phyloP scores from a whole-genome alignment of 2,797 vertebrate genomes.

The Peromyscus eremicus region DNA sequence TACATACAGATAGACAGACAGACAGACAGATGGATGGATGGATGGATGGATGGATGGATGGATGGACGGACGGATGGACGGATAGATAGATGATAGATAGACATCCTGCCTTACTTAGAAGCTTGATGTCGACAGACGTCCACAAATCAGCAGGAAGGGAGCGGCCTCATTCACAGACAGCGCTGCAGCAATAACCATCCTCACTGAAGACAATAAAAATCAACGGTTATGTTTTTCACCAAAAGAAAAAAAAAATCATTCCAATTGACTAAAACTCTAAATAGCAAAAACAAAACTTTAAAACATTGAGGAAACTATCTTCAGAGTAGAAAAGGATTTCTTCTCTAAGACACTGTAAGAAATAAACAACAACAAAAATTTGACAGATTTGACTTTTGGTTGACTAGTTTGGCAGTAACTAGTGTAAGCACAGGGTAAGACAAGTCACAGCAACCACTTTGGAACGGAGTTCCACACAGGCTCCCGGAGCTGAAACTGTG shows the following conservation, averaged over 20 bases:
- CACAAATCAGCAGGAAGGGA: neutral
- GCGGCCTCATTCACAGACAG: neutral
- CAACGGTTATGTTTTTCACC: slow-evolving; percentile 1
- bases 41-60: neutral
- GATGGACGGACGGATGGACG: neutral
- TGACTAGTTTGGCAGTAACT: slow-evolving; percentile 64
- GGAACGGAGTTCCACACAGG: slow-evolving; percentile 20
- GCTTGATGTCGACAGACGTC: neutral
- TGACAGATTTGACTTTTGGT: slow-evolving; percentile 59
- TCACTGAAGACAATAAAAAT: slow-evolving; percentile 2
- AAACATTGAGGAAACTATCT: slow-evolving; percentile 38
- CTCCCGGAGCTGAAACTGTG: neutral
- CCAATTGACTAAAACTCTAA: slow-evolving; percentile 43
- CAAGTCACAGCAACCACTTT: slow-evolving; percentile 57
- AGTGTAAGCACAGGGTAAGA: slow-evolving; percentile 33
- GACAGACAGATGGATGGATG: neutral
- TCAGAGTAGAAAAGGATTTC: slow-evolving; percentile 48
- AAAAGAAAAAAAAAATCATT: slow-evolving; percentile 24
- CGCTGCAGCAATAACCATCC: neutral
- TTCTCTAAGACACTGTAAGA: slow-evolving; percentile 25
- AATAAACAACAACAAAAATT: slow-evolving; percentile 42
- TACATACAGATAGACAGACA: neutral
- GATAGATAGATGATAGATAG: neutral
- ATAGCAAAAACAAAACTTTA: slow-evolving; percentile 37
- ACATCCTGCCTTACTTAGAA: neutral